Evolutionary conservation across 2,888 invertebrate genomes (phyloP).

Genomic region (Pilophorus perplexus): DNA sequence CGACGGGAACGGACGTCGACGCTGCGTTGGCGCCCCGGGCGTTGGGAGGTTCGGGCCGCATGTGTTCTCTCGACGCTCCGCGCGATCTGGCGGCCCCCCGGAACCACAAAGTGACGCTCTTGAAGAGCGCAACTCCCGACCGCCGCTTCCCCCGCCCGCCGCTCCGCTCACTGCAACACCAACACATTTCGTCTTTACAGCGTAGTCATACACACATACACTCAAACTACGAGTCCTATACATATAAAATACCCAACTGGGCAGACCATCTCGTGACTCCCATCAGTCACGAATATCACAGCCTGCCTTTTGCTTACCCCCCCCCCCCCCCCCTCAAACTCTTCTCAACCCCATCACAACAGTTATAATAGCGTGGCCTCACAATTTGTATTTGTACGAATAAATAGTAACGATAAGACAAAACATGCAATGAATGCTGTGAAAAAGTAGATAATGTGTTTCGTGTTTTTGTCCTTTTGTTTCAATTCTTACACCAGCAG

Average conservation of each 20-base stretch:
- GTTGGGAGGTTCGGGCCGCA: slow-evolving; percentile 4
- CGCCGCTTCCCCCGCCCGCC: slow-evolving; percentile 33
- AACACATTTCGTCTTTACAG: neutral
- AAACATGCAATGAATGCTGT: no score
- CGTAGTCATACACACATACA: no score
- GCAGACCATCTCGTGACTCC: neutral
- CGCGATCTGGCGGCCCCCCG: slow-evolving; percentile 3
- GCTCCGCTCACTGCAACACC: slow-evolving; percentile 1
- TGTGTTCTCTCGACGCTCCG: neutral
- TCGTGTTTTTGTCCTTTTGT: no score
- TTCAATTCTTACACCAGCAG: no score
- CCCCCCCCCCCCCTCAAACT: no score
- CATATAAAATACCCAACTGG: no score
- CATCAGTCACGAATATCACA: neutral
- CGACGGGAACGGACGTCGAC: slow-evolving; percentile 2
- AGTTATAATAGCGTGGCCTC: no score
- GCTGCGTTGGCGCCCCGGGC: slow-evolving; percentile 15
- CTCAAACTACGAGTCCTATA: no score
- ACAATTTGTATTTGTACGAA: no score
- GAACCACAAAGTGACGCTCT: slow-evolving; percentile 34
- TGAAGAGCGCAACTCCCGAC: slow-evolving; percentile 41
- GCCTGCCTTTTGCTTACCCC: neutral
- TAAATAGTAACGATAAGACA: no score
- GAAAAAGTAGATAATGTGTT: no score
- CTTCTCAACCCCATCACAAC: neutral